Evolutionary conservation across 30 jellyfish, hydroid and myxozoan species (phyloP).

Genomic region (Catostylus mosaicus): DNA sequence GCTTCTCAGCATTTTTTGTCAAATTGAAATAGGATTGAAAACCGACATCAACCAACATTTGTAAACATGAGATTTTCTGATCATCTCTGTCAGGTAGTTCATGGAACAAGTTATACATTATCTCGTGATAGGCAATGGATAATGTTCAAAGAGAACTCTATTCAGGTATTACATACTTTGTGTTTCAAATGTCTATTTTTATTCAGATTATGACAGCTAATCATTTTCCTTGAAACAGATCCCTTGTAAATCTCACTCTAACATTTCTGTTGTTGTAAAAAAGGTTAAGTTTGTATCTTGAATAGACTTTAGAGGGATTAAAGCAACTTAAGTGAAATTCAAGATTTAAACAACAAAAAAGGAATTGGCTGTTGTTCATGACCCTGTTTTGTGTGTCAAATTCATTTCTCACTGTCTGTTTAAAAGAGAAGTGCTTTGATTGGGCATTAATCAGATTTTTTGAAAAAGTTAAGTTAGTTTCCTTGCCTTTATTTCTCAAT

Average conservation of each 20-base stretch:
- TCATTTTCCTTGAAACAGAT: not conserved
- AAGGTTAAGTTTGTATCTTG: not conserved
- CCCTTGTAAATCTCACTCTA: not conserved
- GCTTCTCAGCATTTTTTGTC: not conserved
- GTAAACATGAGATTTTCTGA: not conserved
- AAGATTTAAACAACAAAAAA: too few relatives aligned
- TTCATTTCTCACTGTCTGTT: too few relatives aligned
- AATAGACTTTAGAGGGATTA: not conserved
- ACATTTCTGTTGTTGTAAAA: too few relatives aligned
- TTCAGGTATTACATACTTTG: slow-evolving; percentile 46
- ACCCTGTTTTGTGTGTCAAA: too few relatives aligned
- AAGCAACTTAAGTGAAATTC: too few relatives aligned
- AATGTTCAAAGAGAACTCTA: slow-evolving; percentile 60
- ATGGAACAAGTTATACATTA: slow-evolving; percentile 37
- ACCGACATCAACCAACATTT: not conserved
- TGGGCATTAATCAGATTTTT: too few relatives aligned
- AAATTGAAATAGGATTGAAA: not conserved
- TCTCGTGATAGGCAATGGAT: slow-evolving; percentile 82
- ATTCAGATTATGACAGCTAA: not conserved
- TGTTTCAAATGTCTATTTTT: not conserved
- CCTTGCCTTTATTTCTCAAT: too few relatives aligned
- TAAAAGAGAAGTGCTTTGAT: too few relatives aligned
- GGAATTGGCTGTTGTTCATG: too few relatives aligned
- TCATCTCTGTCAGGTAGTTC: slow-evolving; percentile 1
- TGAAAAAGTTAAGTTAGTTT: too few relatives aligned